Base-by-base conservation (phyloP, 1,140 invertebrate species). In the Mylabris phalerata region DNA sequence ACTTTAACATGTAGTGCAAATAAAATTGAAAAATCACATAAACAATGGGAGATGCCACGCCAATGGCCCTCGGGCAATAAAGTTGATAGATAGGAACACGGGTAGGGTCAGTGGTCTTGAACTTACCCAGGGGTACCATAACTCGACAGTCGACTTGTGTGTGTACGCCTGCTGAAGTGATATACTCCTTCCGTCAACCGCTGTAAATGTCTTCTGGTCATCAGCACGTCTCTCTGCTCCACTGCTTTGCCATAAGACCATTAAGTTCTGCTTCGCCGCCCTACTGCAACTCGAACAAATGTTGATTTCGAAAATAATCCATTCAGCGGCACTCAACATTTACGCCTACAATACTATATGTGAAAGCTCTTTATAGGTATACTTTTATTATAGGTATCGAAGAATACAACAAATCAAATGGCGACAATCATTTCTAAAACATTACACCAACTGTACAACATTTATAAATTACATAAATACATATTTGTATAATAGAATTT, bases 201-300 rank as follows among this genome's bases (percentile, higher is more conserved):
- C 66, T 58, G 65, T 69, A 71, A 70, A 71, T 71, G 69, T 71
- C 69, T 71, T 71, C 68, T 71, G 69, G 69, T 71, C 67, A 71
- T 71, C 69, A 63, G 58, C 57, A 49, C 57, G 57, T 48, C 56
- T 58, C 56, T 50, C 56, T 58, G 48, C 48, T 54, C 26, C 45
- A 63, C 48, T 56, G 55, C 54, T 9, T 57, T 58, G 47, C 54
- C 50, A 38, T 47, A 40, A 61, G 50, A 60, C 66, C 60, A 65
- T 66, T 66, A 66, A 50, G 68, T 70, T 68, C 63, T 59, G 65
- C 65, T 60, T 66, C 63, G 59, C 49, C 61, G 61, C 61, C 60
- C 51, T 32, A 42, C 43, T 54, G 42, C 27, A 54, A 45, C 51
- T 54, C 51, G 41, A 54, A 45, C 51, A 54, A 54, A 54, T 54